Evolutionary conservation across 2,797 vertebrate species (phyloP).

Genomic region (Siniperca scherzeri): DNA sequence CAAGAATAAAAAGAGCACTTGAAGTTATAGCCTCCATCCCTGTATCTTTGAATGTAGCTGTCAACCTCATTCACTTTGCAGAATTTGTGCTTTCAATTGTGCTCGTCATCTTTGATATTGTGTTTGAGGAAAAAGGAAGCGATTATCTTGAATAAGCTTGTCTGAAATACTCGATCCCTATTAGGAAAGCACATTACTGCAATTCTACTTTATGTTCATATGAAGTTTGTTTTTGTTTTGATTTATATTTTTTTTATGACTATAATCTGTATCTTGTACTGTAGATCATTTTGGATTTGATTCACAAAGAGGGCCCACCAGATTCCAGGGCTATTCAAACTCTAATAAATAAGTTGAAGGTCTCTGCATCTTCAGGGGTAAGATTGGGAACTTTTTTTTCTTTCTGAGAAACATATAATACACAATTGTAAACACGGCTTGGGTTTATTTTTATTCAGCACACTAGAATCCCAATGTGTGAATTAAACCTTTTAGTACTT

Average conservation of each 20-base stretch:
- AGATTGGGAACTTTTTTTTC: background rate
- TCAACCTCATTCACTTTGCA: background rate
- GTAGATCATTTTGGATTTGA: conserved; percentile 82
- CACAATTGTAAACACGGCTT: background rate
- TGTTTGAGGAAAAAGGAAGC: background rate
- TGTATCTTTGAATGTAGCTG: background rate
- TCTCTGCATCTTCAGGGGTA: conserved; percentile 69
- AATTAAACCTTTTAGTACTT: background rate
- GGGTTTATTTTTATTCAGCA: background rate
- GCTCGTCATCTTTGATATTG: background rate
- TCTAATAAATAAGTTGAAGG: conserved; percentile 78
- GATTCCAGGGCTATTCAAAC: conserved; percentile 71
- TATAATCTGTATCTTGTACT: background rate
- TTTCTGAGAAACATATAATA: background rate
- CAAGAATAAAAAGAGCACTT: background rate
- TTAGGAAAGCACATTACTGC: background rate
- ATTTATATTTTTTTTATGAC: background rate
- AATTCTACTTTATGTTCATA: background rate
- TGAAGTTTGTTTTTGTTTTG: background rate
- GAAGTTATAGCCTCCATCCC: too few species aligned
- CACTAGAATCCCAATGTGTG: background rate
- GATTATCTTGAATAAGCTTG: background rate
- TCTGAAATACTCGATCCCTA: background rate
- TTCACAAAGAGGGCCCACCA: conserved; percentile 68
- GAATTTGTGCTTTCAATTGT: background rate